These are phyloP conservation scores for Echinarachnius parma DNA, from an alignment of 53 echinoderm and acorn worm genomes.

Conservation along the genomic window DNA sequence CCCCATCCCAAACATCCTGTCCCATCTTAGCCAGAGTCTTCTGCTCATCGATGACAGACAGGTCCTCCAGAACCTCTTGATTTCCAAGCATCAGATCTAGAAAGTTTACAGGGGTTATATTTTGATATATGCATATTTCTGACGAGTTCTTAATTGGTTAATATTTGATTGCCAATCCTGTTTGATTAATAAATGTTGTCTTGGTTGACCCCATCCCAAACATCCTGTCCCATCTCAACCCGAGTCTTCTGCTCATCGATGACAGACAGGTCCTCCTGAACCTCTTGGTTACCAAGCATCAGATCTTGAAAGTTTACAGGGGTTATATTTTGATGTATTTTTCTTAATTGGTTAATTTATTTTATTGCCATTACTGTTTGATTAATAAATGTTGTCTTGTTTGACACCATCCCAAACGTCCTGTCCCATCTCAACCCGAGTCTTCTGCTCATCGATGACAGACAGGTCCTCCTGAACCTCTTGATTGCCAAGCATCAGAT, in stretches of 20 bases:
- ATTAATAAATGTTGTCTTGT: no score
- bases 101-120: no score
- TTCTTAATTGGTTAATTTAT: no score
- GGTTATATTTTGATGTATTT: no score
- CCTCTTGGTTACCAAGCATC: constrained; percentile 82
- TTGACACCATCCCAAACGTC: constrained; percentile 86
- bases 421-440: constrained; percentile 58
- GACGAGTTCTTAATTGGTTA: no score
- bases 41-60: constrained; percentile 68
- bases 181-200: no score
- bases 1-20: constrained; percentile 76
- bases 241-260: constrained; percentile 67
- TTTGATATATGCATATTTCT: no score
- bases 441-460: constrained; percentile 68
- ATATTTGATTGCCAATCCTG: no score
- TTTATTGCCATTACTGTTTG: no score
- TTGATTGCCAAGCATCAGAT: constrained; percentile 87
- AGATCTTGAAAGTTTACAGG: no score
- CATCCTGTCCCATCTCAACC: constrained; percentile 66
- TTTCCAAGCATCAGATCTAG: constrained; percentile 94
- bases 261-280: constrained; percentile 71
- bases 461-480: constrained; percentile 79
- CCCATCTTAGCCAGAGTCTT: constrained; percentile 66
- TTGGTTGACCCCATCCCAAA: constrained; percentile 87
- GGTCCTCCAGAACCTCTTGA: constrained; percentile 75